Evolutionary conservation across 2,797 vertebrate species (phyloP).

Genomic region (Hippocampus kuda): DNA sequence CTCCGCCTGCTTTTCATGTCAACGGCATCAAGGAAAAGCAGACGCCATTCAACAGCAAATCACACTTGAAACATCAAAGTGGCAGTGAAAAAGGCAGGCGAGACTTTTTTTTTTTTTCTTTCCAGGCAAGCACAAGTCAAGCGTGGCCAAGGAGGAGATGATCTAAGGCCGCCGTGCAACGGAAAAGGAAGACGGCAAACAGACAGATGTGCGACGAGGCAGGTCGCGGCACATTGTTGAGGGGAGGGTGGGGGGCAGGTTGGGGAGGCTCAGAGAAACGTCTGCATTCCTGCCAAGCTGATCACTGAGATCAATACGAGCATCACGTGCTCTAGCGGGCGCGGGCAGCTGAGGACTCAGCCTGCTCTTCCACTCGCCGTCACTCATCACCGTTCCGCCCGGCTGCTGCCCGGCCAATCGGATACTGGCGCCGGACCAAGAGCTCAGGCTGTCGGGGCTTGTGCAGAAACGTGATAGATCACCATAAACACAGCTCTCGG

Average conservation of each 20-base stretch:
- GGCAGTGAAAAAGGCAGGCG: constrained; percentile 56
- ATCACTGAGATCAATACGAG: constrained; percentile 19
- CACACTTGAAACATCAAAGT: constrained; percentile 82
- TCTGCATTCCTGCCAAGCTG: constrained; percentile 48
- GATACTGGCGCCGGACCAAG: constrained; percentile 64
- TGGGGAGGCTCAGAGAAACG: constrained; percentile 18
- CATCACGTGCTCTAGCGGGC: constrained; percentile 30
- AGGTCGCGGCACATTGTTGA: constrained; percentile 68
- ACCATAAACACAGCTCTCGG: constrained; percentile 58
- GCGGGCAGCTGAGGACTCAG: constrained; percentile 37
- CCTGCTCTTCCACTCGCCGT: constrained; percentile 49
- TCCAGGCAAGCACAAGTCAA: constrained; percentile 69
- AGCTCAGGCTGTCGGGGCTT: constrained; percentile 57
- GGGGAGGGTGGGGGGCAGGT: constrained; percentile 4
- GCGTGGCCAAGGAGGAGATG: constrained; percentile 74
- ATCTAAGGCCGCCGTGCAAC: constrained; percentile 70
- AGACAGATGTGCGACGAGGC: constrained; percentile 72
- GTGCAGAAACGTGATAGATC: constrained; percentile 62
- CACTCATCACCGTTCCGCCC: constrained; percentile 72
- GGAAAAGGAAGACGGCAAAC: constrained; percentile 65
- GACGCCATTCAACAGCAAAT: constrained; percentile 71
- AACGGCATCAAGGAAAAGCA: constrained; percentile 70
- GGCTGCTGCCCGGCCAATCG: constrained; percentile 62
- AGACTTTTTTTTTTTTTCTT: constrained; percentile 57
- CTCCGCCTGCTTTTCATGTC: constrained; percentile 73